Conservation (phyloP, 2,888 invertebrate genomes). For the Eupithecia pulchellata region DNA sequence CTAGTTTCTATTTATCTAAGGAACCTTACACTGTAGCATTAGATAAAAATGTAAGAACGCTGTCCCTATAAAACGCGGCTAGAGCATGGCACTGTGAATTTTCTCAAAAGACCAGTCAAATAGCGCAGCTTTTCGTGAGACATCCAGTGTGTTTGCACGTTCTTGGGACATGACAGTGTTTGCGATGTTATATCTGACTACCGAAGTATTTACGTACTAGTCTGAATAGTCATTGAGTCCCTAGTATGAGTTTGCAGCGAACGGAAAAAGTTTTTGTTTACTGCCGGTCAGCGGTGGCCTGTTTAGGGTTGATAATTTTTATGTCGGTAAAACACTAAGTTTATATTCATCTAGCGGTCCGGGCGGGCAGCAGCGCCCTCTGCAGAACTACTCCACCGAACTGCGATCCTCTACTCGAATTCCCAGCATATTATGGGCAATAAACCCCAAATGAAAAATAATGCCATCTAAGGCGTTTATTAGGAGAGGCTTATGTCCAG, state of each 20-base stretch:
- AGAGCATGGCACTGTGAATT: constrained; percentile 13
- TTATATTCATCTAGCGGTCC: too few relatives aligned
- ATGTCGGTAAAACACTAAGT: too few relatives aligned
- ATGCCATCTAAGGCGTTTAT: too few relatives aligned
- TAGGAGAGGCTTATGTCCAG: too few relatives aligned
- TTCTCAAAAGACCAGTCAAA: constrained; percentile 38
- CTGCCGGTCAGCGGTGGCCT: too few relatives aligned
- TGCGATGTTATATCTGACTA: constrained; percentile 11
- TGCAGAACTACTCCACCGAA: too few relatives aligned
- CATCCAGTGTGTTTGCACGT: constrained; percentile 38
- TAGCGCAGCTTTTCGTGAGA: constrained; percentile 31
- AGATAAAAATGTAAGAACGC: background rate
- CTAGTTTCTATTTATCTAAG: too few relatives aligned
- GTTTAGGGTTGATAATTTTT: too few relatives aligned
- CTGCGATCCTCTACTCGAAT: too few relatives aligned
- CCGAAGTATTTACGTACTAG: background rate
- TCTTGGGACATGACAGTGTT: constrained; percentile 25
- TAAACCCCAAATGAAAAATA: too few relatives aligned
- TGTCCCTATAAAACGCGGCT: constrained; percentile 3
- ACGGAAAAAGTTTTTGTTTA: background rate
- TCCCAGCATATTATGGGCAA: too few relatives aligned
- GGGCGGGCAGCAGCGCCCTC: too few relatives aligned
- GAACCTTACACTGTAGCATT: background rate
- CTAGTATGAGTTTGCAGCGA: background rate
- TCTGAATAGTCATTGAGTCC: background rate